Percentiles rank a stretch among this genome's conserved stretches.
These are phyloP conservation scores for Drosophila azteca DNA, from an alignment of 1,140 invertebrate species.

Conservation along the genomic window DNA sequence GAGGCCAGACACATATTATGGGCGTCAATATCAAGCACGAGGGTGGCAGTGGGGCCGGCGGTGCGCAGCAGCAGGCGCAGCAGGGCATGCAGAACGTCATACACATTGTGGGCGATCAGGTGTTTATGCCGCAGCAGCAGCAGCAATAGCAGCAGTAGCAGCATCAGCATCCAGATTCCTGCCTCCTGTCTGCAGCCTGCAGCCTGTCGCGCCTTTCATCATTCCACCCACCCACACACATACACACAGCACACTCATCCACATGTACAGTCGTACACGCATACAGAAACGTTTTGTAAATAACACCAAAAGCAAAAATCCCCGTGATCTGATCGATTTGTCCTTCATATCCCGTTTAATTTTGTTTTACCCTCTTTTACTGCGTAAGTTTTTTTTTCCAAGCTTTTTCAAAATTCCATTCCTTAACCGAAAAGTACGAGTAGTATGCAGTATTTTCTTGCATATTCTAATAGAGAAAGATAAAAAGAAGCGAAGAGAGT, in stretches of 20 bases:
- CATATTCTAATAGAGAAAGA: conserved; percentile 50
- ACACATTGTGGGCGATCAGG: conserved; percentile 80
- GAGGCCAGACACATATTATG: conserved; percentile 64
- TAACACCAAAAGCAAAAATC: conserved; percentile 61
- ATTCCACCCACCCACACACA: conserved; percentile 54
- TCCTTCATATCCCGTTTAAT: conserved; percentile 64
- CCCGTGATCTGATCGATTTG: conserved; percentile 65
- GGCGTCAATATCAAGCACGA: conserved; percentile 64
- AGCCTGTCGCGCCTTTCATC: conserved; percentile 43
- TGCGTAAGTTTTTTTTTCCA: conserved; percentile 49
- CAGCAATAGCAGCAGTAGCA: conserved; percentile 37
- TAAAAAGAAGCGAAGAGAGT: conserved; percentile 13
- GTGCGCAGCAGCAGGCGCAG: conserved; percentile 46
- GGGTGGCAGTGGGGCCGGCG: conserved; percentile 36
- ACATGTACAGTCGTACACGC: conserved; percentile 27
- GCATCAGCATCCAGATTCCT: conserved; percentile 10
- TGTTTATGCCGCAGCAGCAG: conserved; percentile 71
- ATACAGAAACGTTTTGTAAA: conserved; percentile 66
- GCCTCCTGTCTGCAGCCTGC: conserved; percentile 33
- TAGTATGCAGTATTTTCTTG: conserved; percentile 79
- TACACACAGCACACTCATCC: conserved; percentile 37
- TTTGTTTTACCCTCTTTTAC: conserved; percentile 54
- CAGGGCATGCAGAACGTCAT: conserved; percentile 81
- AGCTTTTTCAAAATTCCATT: conserved; percentile 27
- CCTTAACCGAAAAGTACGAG: conserved; percentile 36